Conservation (phyloP, 1,140 invertebrate species). For the Eumaeus atala region DNA sequence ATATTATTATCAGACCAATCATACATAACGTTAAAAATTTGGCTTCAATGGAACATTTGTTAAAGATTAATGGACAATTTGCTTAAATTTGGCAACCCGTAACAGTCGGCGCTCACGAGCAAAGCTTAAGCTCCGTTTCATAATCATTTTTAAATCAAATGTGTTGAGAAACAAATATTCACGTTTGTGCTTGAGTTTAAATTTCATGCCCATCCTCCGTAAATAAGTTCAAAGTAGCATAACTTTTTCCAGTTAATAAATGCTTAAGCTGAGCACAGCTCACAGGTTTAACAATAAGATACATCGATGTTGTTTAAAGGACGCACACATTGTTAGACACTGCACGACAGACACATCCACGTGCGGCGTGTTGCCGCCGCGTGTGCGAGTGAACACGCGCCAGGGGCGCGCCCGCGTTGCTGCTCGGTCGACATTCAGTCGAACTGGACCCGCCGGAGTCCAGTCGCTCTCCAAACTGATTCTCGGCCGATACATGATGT, state of each 20-base stretch:
- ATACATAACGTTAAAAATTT: conserved; percentile 1
- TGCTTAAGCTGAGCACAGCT: not conserved
- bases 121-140: too few relatives aligned
- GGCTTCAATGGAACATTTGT: conserved; percentile 2
- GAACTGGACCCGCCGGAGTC: conserved; percentile 13
- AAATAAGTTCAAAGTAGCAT: too few relatives aligned
- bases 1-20: not conserved
- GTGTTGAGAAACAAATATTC: too few relatives aligned
- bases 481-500: conserved; percentile 4
- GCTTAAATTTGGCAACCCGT: conserved; percentile 3
- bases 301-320: not conserved
- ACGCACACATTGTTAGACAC: not conserved
- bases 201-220: too few relatives aligned
- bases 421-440: conserved; percentile 10
- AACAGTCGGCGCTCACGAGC: not conserved
- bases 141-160: too few relatives aligned
- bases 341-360: not conserved
- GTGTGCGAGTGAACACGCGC: too few relatives aligned
- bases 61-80: not conserved
- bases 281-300: not conserved
- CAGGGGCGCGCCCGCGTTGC: too few relatives aligned
- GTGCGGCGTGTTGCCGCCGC: not conserved
- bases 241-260: not conserved
- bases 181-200: too few relatives aligned
- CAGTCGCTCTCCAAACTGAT: not conserved